Base-by-base conservation (phyloP, 2,888 invertebrate species). In the Mesorhabditis spiculigera region DNA sequence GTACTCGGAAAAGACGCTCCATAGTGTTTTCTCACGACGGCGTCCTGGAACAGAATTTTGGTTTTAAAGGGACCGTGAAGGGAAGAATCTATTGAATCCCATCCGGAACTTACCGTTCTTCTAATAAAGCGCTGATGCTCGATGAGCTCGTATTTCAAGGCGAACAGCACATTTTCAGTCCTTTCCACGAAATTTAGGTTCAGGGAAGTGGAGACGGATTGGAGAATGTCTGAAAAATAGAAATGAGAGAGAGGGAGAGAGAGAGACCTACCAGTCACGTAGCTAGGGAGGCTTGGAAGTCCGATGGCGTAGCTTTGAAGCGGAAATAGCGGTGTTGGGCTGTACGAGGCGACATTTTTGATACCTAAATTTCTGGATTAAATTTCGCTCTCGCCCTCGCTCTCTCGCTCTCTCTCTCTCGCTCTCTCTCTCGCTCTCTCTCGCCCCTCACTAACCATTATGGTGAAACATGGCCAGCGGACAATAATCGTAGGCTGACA, bases 401-500 rank as follows among this genome's bases (percentile, higher is more conserved):
- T 28, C 28, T 28, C 28, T 28, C 28, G 1, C 28, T 28, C 28
- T 28, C 28, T 28, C 28, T 28, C 28, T 28, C 28, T 28, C 28
- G 1, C 28, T 28, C 28, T 28, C 28, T 28, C 28, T 28, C 28
- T 28, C 28, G 1, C 28, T 28, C 28, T 28, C 28, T 28, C 28
- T 50, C 58, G 1, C n/a, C n/a, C 3, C 58, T 50, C 58, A 50
- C 28, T 28, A 28, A 28, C 58, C 58, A 13, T 2, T 50, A 13
- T 50, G 8, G 3, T 50, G 58, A 50, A 50, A 50, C 10, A 50
- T 10, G 8, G 58, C 58, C 58, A 50, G n/a, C n/a, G 58, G 58
- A 50, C 58, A 50, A 50, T 50, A 50, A 50, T 50, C 58, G n/a
- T 50, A 50, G n/a, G 58, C 58, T 50, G 58, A 50, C 8, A 50